Evolutionary conservation across 1,140 invertebrate species (phyloP).

Genomic region (Holcopasites calliopsidis): DNA sequence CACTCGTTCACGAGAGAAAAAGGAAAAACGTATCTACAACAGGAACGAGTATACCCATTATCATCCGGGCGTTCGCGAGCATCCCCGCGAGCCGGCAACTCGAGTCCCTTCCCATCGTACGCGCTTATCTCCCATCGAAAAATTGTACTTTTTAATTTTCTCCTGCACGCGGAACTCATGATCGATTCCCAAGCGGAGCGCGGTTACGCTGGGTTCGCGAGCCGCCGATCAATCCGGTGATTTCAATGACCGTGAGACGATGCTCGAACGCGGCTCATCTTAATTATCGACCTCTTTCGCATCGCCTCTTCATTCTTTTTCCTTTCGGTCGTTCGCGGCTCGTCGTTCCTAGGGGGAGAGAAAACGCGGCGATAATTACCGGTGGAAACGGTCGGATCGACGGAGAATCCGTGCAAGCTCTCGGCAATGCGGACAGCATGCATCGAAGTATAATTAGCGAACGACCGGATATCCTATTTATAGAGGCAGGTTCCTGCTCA

Average conservation of each 20-base stretch:
- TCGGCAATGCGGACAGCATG: conserved; percentile 41
- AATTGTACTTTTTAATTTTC: conserved; percentile 28
- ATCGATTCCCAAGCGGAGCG: conserved; percentile 22
- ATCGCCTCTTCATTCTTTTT: not conserved
- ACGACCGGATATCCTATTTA: conserved; percentile 75
- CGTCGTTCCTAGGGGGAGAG: not conserved
- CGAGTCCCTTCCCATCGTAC: not conserved
- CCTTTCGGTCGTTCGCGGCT: not conserved
- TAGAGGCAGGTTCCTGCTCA: conserved; percentile 77
- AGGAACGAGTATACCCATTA: conserved; percentile 12
- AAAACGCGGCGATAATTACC: conserved; percentile 16
- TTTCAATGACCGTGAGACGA: conserved; percentile 40
- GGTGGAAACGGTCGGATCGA: conserved; percentile 32
- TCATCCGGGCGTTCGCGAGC: not conserved
- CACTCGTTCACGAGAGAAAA: conserved; percentile 51
- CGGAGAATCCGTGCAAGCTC: conserved; percentile 43
- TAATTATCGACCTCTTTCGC: not conserved
- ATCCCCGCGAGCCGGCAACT: not conserved
- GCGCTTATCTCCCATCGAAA: not conserved
- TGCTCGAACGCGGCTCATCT: not conserved
- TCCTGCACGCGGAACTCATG: not conserved
- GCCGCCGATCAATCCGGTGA: not conserved
- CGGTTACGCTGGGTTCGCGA: not conserved
- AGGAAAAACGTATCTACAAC: conserved; percentile 37
- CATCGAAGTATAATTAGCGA: conserved; percentile 76